Evolutionary conservation across 2,888 invertebrate species (phyloP).

Genomic region (Brachyptera putata): DNA sequence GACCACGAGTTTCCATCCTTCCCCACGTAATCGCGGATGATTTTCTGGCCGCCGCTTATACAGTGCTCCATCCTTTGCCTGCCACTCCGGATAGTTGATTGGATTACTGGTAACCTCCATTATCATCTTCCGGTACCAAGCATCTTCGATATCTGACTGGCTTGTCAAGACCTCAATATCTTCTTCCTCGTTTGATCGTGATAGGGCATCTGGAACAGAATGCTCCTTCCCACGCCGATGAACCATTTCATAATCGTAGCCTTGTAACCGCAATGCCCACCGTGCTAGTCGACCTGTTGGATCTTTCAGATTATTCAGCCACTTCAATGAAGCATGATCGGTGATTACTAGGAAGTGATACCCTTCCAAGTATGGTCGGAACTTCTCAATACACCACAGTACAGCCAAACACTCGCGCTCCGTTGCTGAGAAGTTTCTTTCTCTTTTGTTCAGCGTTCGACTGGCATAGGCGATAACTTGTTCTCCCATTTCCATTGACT

Average conservation of each 20-base stretch:
- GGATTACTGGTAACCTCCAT: no score
- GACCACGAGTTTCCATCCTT: no score
- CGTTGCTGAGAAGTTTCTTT: slow-evolving; percentile 34
- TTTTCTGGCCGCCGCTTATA: no score
- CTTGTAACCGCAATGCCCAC: slow-evolving; percentile 34
- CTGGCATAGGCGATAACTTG: slow-evolving; percentile 36
- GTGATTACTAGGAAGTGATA: slow-evolving; percentile 36
- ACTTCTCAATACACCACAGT: slow-evolving; percentile 33
- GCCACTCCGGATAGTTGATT: no score
- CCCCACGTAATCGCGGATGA: no score
- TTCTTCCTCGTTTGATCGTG: no score
- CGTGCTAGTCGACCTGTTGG: slow-evolving; percentile 34
- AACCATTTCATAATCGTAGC: slow-evolving; percentile 33
- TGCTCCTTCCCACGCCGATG: no score
- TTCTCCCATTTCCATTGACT: slow-evolving; percentile 31
- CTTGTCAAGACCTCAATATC: slow-evolving; percentile 27
- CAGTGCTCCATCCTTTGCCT: no score
- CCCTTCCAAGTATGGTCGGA: slow-evolving; percentile 36
- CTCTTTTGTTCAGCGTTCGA: slow-evolving; percentile 28
- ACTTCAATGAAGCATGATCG: slow-evolving; percentile 35
- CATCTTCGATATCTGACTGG: no score
- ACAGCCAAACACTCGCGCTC: slow-evolving; percentile 36
- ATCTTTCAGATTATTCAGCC: slow-evolving; percentile 34
- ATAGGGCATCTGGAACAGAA: no score
- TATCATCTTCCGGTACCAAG: no score